Conservation (phyloP, 53 echinoderm and acorn worm species). For the Pentamera pediparva region DNA sequence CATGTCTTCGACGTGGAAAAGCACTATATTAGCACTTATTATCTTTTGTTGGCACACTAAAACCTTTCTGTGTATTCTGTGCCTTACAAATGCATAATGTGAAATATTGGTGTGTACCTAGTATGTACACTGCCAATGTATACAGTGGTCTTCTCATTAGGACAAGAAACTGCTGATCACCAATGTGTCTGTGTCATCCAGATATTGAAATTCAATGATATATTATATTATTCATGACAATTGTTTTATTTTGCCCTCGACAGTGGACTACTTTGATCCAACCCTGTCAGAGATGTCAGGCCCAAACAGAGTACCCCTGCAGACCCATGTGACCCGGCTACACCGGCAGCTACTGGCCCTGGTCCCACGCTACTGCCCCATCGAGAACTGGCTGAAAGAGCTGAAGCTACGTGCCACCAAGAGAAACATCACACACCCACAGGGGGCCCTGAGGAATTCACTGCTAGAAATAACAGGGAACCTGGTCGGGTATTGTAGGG, state of each 20-base stretch:
- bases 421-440: no score
- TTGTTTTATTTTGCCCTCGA: background rate
- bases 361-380: conserved; percentile 71
- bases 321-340: conserved; percentile 86
- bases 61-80: no score
- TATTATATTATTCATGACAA: background rate
- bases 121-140: no score
- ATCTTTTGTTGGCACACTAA: no score
- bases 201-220: no score
- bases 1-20: no score
- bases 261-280: conserved; percentile 80
- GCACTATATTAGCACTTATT: no score
- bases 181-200: no score
- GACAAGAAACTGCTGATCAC: no score
- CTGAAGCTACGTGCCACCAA: conserved; percentile 45
- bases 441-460: conserved; percentile 17
- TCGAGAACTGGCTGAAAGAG: conserved; percentile 76
- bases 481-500: conserved; percentile 86
- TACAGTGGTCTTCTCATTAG: no score
- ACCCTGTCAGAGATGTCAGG: conserved; percentile 33
- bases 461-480: conserved; percentile 74
- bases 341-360: conserved; percentile 92
- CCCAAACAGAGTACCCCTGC: conserved; percentile 59
- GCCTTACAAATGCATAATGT: no score
- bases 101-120: no score